Evolutionary conservation across 2,888 invertebrate genomes (phyloP).

Genomic region (Pemphredon lugubris): DNA sequence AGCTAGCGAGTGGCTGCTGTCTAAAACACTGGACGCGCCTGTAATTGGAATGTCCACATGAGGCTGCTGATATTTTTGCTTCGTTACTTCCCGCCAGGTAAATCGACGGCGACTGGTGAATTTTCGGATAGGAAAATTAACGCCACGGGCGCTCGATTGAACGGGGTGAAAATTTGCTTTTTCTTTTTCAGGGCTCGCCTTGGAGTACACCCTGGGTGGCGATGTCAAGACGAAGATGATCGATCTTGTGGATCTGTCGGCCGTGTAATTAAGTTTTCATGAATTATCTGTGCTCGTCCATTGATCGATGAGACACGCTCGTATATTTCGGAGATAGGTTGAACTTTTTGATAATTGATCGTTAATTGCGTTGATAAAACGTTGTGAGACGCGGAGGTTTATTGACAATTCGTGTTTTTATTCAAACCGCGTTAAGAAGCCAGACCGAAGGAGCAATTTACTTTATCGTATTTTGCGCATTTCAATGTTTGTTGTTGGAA

Average conservation of each 20-base stretch:
- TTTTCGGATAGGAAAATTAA: not conserved
- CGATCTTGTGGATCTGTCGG: slow-evolving; percentile 85
- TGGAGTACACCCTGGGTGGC: slow-evolving; percentile 85
- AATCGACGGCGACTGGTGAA: slow-evolving; percentile 36
- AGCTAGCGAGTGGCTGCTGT: slow-evolving; percentile 19
- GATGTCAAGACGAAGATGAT: slow-evolving; percentile 84
- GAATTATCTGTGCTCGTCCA: too few species aligned
- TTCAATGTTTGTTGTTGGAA: too few species aligned
- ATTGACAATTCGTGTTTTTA: too few species aligned
- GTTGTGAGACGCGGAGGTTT: too few species aligned
- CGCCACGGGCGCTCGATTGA: not conserved
- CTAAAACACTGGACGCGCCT: slow-evolving; percentile 38
- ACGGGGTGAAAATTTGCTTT: not conserved
- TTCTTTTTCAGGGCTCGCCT: slow-evolving; percentile 83
- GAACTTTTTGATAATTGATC: too few species aligned
- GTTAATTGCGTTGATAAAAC: too few species aligned
- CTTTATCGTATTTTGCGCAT: too few species aligned
- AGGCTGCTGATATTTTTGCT: slow-evolving; percentile 87
- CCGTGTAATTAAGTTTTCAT: slow-evolving; percentile 83
- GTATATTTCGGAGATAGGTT: too few species aligned
- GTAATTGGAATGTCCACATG: slow-evolving; percentile 80
- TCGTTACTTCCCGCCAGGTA: slow-evolving; percentile 88
- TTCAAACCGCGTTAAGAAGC: too few species aligned
- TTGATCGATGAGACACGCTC: too few species aligned
- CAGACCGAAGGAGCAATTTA: too few species aligned